phyloP scores from a whole-genome alignment of 2,888 invertebrate species.

The Synanthedon myopaeformis region DNA sequence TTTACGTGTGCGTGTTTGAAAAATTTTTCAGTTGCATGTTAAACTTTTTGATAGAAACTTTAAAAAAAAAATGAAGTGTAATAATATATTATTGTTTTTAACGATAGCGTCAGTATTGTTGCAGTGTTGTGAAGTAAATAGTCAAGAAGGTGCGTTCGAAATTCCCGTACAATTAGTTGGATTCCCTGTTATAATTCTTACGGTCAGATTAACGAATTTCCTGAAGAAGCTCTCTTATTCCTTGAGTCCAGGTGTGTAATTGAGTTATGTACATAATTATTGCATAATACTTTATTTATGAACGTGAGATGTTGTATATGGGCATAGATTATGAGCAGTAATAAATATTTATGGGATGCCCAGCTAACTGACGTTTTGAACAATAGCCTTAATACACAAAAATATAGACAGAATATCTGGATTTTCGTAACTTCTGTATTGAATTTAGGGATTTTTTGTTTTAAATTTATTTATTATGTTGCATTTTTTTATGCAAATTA shows the following conservation, averaged over 20 bases:
- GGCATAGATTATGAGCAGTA: not conserved
- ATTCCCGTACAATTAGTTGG: slow-evolving; percentile 81
- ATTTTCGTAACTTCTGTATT: too few species aligned
- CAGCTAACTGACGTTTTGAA: too few species aligned
- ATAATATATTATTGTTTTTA: slow-evolving; percentile 4
- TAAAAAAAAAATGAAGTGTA: slow-evolving; percentile 8
- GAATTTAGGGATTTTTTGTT: too few species aligned
- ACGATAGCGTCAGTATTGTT: slow-evolving; percentile 9
- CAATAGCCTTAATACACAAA: too few species aligned
- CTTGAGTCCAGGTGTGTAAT: slow-evolving; percentile 73
- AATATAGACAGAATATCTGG: too few species aligned
- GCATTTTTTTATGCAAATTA: too few species aligned
- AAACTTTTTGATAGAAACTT: not conserved
- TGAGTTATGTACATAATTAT: not conserved
- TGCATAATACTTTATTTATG: slow-evolving; percentile 1
- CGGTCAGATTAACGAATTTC: slow-evolving; percentile 78
- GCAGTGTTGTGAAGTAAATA: slow-evolving; percentile 6
- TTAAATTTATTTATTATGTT: too few species aligned
- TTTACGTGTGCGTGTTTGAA: not conserved
- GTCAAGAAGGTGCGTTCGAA: slow-evolving; percentile 71
- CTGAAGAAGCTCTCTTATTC: slow-evolving; percentile 81
- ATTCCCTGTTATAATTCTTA: slow-evolving; percentile 80
- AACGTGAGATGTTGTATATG: slow-evolving; percentile 1
- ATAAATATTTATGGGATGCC: too few species aligned
- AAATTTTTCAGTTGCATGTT: not conserved